Percentiles rank a stretch among this genome's conserved stretches.
These are phyloP conservation scores for Anastrepha obliqua DNA, from an alignment of 1,140 invertebrate genomes.

Conservation along the genomic window DNA sequence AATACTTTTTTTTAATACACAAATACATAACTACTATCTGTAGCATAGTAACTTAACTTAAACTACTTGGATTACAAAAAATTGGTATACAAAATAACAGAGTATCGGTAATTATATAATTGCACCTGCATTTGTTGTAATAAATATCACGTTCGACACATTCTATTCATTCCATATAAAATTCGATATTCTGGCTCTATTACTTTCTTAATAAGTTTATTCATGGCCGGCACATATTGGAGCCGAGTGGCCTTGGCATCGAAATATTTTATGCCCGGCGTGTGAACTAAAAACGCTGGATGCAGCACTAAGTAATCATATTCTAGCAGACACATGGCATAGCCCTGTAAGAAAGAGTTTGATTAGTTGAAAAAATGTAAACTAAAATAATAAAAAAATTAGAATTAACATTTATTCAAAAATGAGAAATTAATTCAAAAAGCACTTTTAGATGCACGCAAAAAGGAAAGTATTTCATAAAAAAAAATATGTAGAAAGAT, in stretches of 20 bases:
- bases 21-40: too few relatives aligned
- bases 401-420: background rate
- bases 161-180: constrained; percentile 64
- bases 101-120: too few relatives aligned
- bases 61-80: too few relatives aligned
- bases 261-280: constrained; percentile 69
- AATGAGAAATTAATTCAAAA: too few relatives aligned
- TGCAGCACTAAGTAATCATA: constrained; percentile 73
- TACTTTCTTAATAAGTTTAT: constrained; percentile 63
- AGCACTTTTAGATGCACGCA: too few relatives aligned
- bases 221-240: constrained; percentile 64
- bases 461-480: too few relatives aligned
- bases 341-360: constrained; percentile 61
- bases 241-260: constrained; percentile 51
- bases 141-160: constrained; percentile 56
- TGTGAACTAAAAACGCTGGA: constrained; percentile 72
- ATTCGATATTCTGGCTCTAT: constrained; percentile 69
- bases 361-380: background rate
- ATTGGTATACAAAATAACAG: too few relatives aligned
- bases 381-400: background rate
- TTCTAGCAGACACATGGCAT: constrained; percentile 72
- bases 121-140: background rate
- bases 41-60: too few relatives aligned
- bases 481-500: too few relatives aligned
- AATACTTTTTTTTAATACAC: too few relatives aligned